phyloP scores from a whole-genome alignment of 1,140 invertebrate species.

The Drosophila auraria region DNA sequence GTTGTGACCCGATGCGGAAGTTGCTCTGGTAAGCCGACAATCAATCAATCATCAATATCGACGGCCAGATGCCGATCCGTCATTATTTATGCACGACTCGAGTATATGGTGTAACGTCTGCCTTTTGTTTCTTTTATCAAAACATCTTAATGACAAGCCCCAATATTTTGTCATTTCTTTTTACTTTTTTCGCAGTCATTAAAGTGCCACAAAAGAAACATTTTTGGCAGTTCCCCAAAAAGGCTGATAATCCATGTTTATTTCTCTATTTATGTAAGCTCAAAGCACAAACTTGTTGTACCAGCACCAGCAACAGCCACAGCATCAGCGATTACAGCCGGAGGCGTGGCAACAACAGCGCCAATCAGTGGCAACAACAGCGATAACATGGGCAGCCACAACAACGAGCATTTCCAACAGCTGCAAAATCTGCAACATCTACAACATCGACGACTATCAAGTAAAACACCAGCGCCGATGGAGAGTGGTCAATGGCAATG shows the following conservation, averaged over 20 bases:
- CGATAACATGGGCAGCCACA: constrained; percentile 39
- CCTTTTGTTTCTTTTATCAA: constrained; percentile 54
- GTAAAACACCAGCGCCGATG: background rate
- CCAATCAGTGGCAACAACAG: constrained; percentile 42
- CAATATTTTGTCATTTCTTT: constrained; percentile 37
- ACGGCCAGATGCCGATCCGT: background rate
- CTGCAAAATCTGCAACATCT: constrained; percentile 13
- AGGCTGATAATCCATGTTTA: constrained; percentile 31
- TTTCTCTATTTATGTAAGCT: constrained; percentile 48
- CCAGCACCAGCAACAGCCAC: background rate
- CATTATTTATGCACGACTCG: constrained; percentile 42
- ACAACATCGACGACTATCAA: constrained; percentile 7
- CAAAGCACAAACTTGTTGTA: constrained; percentile 14
- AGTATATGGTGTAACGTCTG: constrained; percentile 41
- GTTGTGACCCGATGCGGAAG: constrained; percentile 45
- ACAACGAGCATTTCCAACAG: background rate
- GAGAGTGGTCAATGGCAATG: background rate
- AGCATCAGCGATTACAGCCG: constrained; percentile 11
- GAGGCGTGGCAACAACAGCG: constrained; percentile 50
- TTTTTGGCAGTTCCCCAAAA: constrained; percentile 37
- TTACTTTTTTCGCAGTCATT: constrained; percentile 27
- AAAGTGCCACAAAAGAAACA: constrained; percentile 25
- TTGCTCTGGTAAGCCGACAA: background rate
- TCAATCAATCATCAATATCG: constrained; percentile 38
- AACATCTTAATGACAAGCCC: constrained; percentile 41